Base-by-base conservation (phyloP, 2,888 invertebrate species). In the Exocentrus adspersus region DNA sequence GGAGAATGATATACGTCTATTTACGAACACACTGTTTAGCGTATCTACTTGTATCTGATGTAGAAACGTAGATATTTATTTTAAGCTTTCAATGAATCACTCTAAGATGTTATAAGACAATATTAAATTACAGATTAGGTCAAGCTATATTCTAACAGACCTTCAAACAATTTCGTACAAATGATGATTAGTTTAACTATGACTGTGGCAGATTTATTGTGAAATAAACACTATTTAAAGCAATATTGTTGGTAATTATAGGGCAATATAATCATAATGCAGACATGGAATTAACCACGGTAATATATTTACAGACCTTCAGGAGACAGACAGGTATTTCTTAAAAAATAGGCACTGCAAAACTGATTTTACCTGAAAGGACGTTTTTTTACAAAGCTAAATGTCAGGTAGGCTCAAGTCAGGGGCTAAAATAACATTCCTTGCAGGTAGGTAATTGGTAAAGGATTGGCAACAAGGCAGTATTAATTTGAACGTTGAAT, bases 401-500 rank as follows among this genome's bases (percentile, higher is more conserved):
- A 48, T 20, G 28, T 12, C 20, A 16, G 48, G 48, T 48, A n/a
- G 48, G 28, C 9, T 48, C 28, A 48, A 48, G 28, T 30, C 28
- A 16, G 14, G 10, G 28, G 14, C 20, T 16, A 28, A 24, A 30
- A 24, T 14, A 28, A 12, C n/a, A n/a, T n/a, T n/a, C n/a, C n/a
- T n/a, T 48, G 24, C 9, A 12, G 16, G 16, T 12, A 12, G 14
- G 6, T 19, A 45, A 45, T 45, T 20, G 20, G 6, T 28, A 17
- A 48, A 48, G 28, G 48, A 28, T 28, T 2, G 28, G 5, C 14
- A 28, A 28, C 9, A 10, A n/a, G n/a, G n/a, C n/a, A n/a, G n/a
- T n/a, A n/a, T n/a, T n/a, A n/a, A n/a, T n/a, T n/a, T n/a, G n/a
- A n/a, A n/a, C n/a, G n/a, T n/a, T n/a, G n/a, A 28, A 28, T 28